A percentile compares a stretch with the other conserved stretches of the same genome.
These are phyloP conservation scores for Leucophenga montana DNA, from an alignment of 2,888 invertebrate genomes.

Conservation along the genomic window DNA sequence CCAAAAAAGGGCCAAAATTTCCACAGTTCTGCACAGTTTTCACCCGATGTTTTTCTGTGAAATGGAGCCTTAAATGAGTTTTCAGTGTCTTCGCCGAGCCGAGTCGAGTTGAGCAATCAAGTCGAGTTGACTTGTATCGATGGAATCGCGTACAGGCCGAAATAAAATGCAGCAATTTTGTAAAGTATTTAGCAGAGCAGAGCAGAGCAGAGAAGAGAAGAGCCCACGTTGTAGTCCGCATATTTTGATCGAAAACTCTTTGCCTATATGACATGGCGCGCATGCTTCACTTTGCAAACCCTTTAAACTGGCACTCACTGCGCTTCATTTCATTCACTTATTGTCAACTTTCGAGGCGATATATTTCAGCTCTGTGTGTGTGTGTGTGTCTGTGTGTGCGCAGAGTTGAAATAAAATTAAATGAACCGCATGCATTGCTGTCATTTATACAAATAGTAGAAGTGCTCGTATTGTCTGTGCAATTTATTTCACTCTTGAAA, in stretches of 20 bases:
- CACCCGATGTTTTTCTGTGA: conserved; percentile 49
- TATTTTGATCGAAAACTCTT: conserved; percentile 55
- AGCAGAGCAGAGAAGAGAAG: too few relatives aligned
- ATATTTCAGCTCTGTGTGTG: conserved; percentile 1
- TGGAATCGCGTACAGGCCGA: background rate
- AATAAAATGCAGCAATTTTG: conserved; percentile 23
- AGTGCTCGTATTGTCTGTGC: background rate
- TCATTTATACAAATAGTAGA: conserved; percentile 14
- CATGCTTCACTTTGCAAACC: background rate
- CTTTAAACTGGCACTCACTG: too few relatives aligned
- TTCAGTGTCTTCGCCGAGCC: conserved; percentile 54
- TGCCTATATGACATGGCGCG: conserved; percentile 28
- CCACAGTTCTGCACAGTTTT: background rate
- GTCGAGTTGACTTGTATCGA: background rate
- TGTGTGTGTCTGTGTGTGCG: conserved; percentile 4
- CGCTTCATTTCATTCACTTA: background rate
- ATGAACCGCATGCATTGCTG: conserved; percentile 31
- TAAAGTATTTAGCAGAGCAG: conserved; percentile 20
- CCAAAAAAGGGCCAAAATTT: background rate
- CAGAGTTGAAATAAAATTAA: conserved; percentile 34
- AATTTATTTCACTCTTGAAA: too few relatives aligned
- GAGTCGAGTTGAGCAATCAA: background rate
- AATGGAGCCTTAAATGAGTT: conserved; percentile 69
- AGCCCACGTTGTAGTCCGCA: too few relatives aligned
- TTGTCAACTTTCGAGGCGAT: background rate